phyloP scores from a whole-genome alignment of 2,113 vertebrate species.

The Cyphotilapia sp. region DNA sequence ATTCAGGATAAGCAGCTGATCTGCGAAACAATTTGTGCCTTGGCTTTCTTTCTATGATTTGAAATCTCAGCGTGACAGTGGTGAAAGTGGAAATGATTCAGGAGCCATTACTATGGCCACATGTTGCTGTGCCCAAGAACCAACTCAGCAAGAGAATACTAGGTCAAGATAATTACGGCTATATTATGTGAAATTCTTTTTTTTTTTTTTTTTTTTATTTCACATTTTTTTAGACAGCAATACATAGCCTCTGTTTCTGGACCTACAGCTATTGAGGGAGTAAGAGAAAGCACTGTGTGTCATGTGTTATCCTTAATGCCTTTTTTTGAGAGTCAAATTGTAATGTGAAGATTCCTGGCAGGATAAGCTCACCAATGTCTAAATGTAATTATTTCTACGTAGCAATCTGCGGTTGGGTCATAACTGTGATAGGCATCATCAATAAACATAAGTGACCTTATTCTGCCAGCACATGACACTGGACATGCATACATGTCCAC shows the following conservation, averaged over 20 bases:
- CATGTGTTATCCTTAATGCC: neutral
- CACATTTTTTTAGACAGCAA: neutral
- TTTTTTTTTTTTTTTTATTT: neutral
- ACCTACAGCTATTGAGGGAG: neutral
- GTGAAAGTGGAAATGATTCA: conserved; percentile 53
- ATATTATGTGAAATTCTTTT: neutral
- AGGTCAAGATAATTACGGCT: conserved; percentile 45
- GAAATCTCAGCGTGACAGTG: conserved; percentile 33
- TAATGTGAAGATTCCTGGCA: conserved; percentile 4
- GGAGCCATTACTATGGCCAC: conserved; percentile 30
- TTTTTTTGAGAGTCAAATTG: conserved; percentile 11
- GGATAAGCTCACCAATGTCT: conserved; percentile 3
- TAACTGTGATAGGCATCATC: neutral
- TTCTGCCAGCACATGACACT: neutral
- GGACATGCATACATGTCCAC: neutral
- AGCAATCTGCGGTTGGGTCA: neutral
- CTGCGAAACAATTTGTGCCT: conserved; percentile 28
- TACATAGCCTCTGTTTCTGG: neutral
- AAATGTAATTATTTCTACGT: conserved; percentile 11
- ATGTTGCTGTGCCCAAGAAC: conserved; percentile 4
- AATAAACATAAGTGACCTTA: neutral
- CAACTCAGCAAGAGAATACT: conserved; percentile 15
- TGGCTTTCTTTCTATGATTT: conserved; percentile 23
- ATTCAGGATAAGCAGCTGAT: conserved; percentile 45
- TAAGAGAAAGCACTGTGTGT: neutral